Conservation (phyloP, 2,888 invertebrate species). For the Cyaniris semiargus region DNA sequence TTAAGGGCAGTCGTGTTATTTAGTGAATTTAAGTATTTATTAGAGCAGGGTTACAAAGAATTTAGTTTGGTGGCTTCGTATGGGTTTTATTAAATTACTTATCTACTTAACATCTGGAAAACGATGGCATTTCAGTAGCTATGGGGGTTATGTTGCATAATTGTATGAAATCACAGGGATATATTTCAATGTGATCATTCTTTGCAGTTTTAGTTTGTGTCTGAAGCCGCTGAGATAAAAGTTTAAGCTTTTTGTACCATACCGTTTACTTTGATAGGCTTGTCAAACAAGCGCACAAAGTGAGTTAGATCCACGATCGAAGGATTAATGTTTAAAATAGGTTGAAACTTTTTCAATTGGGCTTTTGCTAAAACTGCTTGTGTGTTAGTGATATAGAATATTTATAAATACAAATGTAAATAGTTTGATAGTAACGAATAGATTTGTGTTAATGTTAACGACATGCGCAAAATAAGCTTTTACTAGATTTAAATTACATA, state of each 20-base stretch:
- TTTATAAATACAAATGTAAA: conserved; percentile 30
- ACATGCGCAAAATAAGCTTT: conserved; percentile 30
- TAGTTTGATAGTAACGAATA: conserved; percentile 28
- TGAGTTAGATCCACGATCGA: too few species aligned
- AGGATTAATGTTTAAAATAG: conserved; percentile 13
- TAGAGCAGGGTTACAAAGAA: conserved; percentile 25
- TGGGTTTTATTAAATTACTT: conserved; percentile 5
- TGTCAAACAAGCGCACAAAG: conserved; percentile 76
- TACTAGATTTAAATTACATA: conserved; percentile 15
- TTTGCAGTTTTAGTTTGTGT: neutral
- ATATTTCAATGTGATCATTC: neutral
- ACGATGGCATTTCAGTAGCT: neutral
- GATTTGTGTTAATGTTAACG: conserved; percentile 25
- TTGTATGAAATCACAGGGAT: neutral
- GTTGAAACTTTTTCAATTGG: conserved; percentile 21
- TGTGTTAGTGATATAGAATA: conserved; percentile 28
- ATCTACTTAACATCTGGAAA: conserved; percentile 9
- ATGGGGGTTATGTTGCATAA: conserved; percentile 1
- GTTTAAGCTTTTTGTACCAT: neutral
- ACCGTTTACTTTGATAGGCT: conserved; percentile 50
- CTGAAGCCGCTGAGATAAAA: neutral
- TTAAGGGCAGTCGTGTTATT: conserved; percentile 16
- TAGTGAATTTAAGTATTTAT: conserved; percentile 26
- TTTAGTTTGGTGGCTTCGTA: conserved; percentile 1
- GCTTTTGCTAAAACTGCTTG: conserved; percentile 27